Evolutionary conservation across 2,797 vertebrate genomes (phyloP).

Genomic region (Chaetophractus vellerosus): DNA sequence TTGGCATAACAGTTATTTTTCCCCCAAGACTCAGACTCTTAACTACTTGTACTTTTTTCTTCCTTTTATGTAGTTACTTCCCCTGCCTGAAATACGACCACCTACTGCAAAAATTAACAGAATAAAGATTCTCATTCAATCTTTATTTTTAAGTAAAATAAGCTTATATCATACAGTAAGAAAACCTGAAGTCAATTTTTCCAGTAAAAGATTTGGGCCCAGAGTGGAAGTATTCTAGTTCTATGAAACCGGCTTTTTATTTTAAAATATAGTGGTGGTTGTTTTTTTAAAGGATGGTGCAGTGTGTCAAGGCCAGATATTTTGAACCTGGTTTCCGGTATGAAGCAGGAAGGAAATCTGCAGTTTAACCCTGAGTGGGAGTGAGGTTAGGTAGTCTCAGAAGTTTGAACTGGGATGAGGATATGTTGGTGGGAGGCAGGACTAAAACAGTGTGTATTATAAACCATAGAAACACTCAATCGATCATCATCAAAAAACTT

Average conservation of each 20-base stretch:
- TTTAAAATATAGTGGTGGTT: background rate
- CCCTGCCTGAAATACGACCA: background rate
- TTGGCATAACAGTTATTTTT: background rate
- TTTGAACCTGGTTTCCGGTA: conserved; percentile 83
- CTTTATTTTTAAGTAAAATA: conserved; percentile 45
- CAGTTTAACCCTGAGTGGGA: conserved; percentile 84
- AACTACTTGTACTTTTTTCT: background rate
- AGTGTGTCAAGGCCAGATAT: conserved; percentile 77
- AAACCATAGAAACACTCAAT: background rate
- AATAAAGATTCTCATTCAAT: conserved; percentile 15
- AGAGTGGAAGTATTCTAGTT: background rate
- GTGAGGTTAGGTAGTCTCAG: conserved; percentile 69
- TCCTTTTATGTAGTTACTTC: background rate
- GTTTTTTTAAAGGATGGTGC: background rate
- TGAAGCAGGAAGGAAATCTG: conserved; percentile 90
- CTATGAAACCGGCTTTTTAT: background rate
- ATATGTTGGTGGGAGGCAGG: conserved; percentile 10
- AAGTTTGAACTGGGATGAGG: conserved; percentile 62
- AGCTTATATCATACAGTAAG: background rate
- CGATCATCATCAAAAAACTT: background rate
- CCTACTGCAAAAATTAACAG: conserved; percentile 27
- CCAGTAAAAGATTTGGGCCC: background rate
- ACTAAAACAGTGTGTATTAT: conserved; percentile 71
- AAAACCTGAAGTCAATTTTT: conserved; percentile 11
- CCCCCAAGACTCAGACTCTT: background rate